Percentiles rank a stretch among this genome's conserved stretches.
These are phyloP conservation scores for Chamaea fasciata DNA, from an alignment of 2,113 vertebrate genomes.

Conservation along the genomic window DNA sequence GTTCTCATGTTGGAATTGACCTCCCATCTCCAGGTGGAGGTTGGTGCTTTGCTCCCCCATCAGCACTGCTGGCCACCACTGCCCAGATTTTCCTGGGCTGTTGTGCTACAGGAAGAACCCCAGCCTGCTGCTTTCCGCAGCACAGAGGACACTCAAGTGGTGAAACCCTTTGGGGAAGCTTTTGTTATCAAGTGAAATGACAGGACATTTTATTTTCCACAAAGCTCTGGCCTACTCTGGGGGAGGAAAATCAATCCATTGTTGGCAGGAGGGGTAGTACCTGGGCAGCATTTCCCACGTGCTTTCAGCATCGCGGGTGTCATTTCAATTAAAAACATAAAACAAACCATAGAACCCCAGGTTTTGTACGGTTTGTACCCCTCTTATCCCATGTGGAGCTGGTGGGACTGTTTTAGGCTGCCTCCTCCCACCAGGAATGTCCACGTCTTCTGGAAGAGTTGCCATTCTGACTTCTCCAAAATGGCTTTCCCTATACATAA, in stretches of 20 bases:
- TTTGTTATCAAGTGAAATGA: not conserved
- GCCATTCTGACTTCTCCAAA: not conserved
- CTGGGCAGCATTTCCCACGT: not conserved
- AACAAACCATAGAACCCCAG: not conserved
- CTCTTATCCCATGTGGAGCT: fast-evolving
- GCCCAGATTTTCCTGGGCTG: not conserved
- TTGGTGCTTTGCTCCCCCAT: not conserved
- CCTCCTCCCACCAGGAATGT: not conserved
- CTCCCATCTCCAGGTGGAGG: not conserved
- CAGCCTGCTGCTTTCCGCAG: not conserved
- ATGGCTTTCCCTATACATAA: not conserved
- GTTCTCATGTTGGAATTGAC: not conserved
- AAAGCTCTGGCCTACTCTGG: not conserved
- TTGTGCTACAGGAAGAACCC: not conserved
- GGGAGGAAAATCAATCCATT: not conserved
- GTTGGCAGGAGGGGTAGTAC: not conserved
- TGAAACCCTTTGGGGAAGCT: not conserved
- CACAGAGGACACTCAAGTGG: not conserved
- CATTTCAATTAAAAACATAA: not conserved
- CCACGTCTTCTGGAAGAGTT: not conserved
- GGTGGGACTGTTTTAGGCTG: not conserved
- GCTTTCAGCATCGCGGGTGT: not conserved
- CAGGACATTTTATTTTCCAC: not conserved
- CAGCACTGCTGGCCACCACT: not conserved
- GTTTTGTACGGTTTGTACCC: not conserved